Percentiles rank a stretch among this genome's conserved stretches.
phyloP scores from a whole-genome alignment of 1,140 invertebrate species.

The Campoletis sonorensis region DNA sequence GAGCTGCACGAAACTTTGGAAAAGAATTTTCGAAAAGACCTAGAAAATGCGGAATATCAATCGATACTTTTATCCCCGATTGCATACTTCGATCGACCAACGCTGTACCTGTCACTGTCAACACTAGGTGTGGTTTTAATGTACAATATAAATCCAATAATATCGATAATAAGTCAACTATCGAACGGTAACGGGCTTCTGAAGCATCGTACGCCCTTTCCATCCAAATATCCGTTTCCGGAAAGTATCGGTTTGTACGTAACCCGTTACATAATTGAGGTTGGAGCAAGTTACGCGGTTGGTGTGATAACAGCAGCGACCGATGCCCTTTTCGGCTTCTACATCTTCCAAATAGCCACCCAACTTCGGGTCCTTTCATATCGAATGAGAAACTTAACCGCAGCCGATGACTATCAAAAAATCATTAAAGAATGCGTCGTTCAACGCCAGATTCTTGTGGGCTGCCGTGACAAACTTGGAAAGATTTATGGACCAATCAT shows the following conservation, averaged over 20 bases:
- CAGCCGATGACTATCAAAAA: constrained; percentile 34
- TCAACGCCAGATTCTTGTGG: constrained; percentile 39
- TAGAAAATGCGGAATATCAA: constrained; percentile 15
- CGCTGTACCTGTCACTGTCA: not conserved
- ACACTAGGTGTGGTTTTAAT: not conserved
- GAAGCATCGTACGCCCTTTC: constrained; percentile 46
- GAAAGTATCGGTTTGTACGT: constrained; percentile 40
- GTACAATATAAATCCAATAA: constrained; percentile 21
- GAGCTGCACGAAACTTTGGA: constrained; percentile 44
- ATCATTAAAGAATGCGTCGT: constrained; percentile 48
- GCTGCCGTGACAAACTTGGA: constrained; percentile 51
- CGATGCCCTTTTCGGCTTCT: constrained; percentile 58
- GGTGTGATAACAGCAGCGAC: constrained; percentile 48
- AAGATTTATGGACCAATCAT: constrained; percentile 56
- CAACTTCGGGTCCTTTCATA: constrained; percentile 47
- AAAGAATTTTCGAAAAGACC: constrained; percentile 19
- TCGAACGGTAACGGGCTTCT: constrained; percentile 16
- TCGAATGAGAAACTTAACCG: constrained; percentile 48
- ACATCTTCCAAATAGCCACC: constrained; percentile 57
- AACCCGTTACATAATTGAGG: constrained; percentile 48
- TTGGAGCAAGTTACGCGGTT: not conserved
- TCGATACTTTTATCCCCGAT: constrained; percentile 28
- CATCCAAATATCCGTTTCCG: constrained; percentile 35
- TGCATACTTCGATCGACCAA: constrained; percentile 19
- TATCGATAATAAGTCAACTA: constrained; percentile 18